These are phyloP conservation scores for Enteromius mattozi DNA, from an alignment of 2,797 vertebrate genomes.

Conservation along the genomic window DNA sequence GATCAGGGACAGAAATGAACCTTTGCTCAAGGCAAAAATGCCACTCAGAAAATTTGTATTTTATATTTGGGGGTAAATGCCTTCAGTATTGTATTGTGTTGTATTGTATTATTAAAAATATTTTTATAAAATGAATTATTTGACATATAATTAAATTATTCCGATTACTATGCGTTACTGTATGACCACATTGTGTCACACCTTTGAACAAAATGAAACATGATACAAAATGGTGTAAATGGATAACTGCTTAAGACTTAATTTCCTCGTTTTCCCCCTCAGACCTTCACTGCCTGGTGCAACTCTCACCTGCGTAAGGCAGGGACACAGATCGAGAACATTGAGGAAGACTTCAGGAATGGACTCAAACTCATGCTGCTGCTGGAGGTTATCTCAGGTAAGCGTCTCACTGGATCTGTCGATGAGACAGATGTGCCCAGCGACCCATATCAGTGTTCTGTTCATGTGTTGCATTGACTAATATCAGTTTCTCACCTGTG, in stretches of 20 bases:
- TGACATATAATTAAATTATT: neutral
- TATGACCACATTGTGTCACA: neutral
- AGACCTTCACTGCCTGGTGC: slow-evolving; percentile 82
- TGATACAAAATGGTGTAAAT: neutral
- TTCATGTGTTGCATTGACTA: neutral
- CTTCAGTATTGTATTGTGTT: neutral
- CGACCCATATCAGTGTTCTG: neutral
- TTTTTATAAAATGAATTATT: neutral
- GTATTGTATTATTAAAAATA: neutral
- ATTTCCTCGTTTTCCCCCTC: neutral
- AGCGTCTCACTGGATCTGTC: neutral
- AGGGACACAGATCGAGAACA: slow-evolving; percentile 90
- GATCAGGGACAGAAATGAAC: neutral
- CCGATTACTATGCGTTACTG: neutral
- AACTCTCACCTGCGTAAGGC: slow-evolving; percentile 92
- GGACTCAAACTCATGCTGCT: slow-evolving; percentile 92
- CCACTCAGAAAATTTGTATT: neutral
- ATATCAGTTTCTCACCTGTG: neutral
- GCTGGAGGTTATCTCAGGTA: slow-evolving; percentile 90
- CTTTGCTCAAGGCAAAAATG: neutral
- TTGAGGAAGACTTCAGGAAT: slow-evolving; percentile 90
- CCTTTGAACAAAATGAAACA: neutral
- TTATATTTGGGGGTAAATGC: neutral
- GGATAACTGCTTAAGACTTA: neutral
- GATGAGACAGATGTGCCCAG: neutral